These are phyloP conservation scores for Chaetops frenatus DNA, from an alignment of 2,113 vertebrate genomes.

Conservation along the genomic window DNA sequence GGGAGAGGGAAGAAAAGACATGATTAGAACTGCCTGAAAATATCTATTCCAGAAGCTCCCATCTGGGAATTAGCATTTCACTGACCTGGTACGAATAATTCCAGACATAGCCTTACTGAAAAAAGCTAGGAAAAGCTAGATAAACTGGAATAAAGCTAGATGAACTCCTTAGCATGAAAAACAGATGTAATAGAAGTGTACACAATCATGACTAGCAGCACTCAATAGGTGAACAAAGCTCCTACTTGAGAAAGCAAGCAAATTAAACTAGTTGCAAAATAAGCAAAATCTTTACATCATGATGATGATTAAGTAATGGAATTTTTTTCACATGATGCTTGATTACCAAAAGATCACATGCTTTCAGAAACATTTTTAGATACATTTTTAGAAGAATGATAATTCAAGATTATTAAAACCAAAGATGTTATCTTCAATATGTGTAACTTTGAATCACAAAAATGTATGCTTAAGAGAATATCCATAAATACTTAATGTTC, in stretches of 20 bases:
- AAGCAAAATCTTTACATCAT: neutral
- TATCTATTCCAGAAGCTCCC: neutral
- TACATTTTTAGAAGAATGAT: neutral
- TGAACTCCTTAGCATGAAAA: neutral
- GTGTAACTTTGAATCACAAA: neutral
- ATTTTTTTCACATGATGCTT: neutral
- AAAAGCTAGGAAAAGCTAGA: neutral
- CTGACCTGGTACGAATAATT: neutral
- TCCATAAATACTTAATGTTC: neutral
- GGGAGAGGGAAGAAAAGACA: neutral
- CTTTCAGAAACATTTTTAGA: neutral
- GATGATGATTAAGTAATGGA: neutral
- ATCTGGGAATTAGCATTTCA: neutral
- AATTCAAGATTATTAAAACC: neutral
- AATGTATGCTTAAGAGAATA: neutral
- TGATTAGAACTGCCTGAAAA: neutral
- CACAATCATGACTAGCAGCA: neutral
- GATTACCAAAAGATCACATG: neutral
- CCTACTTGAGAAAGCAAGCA: neutral
- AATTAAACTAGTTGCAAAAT: neutral
- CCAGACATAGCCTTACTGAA: neutral
- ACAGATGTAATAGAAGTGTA: neutral
- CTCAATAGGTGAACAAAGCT: neutral
- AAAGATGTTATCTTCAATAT: neutral
- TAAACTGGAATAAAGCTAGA: neutral